Percentiles rank a stretch among this genome's conserved stretches.
Conservation (phyloP, 2,113 vertebrate species). For the Syngnathus scovelli region DNA sequence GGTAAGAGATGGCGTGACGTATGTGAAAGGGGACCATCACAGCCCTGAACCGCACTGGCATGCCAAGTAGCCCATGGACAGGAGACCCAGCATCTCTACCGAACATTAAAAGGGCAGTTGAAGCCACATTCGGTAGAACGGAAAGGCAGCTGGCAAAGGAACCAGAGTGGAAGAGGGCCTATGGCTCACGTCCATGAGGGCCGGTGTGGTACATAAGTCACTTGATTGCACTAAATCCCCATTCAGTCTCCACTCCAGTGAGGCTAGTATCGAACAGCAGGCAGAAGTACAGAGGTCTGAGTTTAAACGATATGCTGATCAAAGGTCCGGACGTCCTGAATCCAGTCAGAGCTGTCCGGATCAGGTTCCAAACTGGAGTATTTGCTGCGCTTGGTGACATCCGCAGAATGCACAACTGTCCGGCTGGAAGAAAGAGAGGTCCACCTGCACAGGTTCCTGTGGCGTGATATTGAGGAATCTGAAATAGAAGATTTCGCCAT, state of each 20-base stretch:
- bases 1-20: neutral
- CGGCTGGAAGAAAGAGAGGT: neutral
- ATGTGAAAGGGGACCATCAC: neutral
- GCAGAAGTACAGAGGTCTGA: neutral
- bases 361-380: neutral
- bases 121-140: neutral
- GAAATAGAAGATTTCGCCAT: too few species aligned
- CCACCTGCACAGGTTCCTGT: neutral
- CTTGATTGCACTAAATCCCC: too few species aligned
- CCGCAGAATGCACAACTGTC: slow-evolving; percentile 3
- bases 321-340: slow-evolving; percentile 23
- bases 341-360: slow-evolving; percentile 18
- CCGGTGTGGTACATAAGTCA: neutral
- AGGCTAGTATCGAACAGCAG: too few species aligned
- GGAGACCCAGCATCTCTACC: neutral
- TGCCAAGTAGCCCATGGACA: neutral
- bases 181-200: neutral
- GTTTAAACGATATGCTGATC: neutral
- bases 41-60: neutral
- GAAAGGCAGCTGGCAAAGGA: neutral
- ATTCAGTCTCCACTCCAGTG: too few species aligned
- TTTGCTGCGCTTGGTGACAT: neutral
- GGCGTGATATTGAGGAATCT: neutral
- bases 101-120: neutral
- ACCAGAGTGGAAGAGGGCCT: neutral